Evolutionary conservation across 35 echinoderm and acorn worm species (phyloP), one percentile per base, ranked within the genome.

Genomic region (Holothuria glaberrima): DNA sequence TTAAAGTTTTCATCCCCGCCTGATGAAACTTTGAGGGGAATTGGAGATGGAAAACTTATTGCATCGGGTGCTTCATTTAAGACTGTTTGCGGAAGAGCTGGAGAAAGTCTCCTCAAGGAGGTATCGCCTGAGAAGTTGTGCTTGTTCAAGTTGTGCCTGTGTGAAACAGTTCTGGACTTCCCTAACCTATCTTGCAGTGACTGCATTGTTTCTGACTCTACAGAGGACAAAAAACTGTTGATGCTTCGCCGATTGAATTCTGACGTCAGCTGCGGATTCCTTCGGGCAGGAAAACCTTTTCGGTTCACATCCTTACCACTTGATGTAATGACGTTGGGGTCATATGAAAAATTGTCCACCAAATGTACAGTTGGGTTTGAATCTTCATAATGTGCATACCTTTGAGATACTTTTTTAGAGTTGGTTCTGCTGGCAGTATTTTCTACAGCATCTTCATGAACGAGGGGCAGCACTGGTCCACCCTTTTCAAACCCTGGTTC

Each of bases 141-240:
- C 14, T 75, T 36, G 12, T 75, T 75, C 2, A 41, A 22, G 22
- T 41, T 32, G 33, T 38, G 32, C 71, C 71, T 75, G 18, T 75
- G 30, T 17, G 71, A 75, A 18, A 9, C 16, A 14, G 0, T 25
- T 29, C 22, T 17, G 1, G 25, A 33, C 22, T 60, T 82, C 50
- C 79, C 79, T 48, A 50, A 29, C 24, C 79, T 82, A 29, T 60
- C 79, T 12, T 82, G 79, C 48, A 82, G 29, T 24, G 79, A 56
- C n/a, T 82, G 27, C 79, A 82, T 58, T 14, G 79, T 82, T 58
- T 82, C 48, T 48, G 44, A 48, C 57, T 82, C 79, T 38, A 82
- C 79, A 13, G 48, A 27, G 4, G 79, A 35, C 10, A 82, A 48
- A 33, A 82, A 82, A n/a, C 79, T 82, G 48, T 57, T 32, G 46